Evolutionary conservation across 2,797 vertebrate species (phyloP).

Genomic region (Gambelia wislizenii): DNA sequence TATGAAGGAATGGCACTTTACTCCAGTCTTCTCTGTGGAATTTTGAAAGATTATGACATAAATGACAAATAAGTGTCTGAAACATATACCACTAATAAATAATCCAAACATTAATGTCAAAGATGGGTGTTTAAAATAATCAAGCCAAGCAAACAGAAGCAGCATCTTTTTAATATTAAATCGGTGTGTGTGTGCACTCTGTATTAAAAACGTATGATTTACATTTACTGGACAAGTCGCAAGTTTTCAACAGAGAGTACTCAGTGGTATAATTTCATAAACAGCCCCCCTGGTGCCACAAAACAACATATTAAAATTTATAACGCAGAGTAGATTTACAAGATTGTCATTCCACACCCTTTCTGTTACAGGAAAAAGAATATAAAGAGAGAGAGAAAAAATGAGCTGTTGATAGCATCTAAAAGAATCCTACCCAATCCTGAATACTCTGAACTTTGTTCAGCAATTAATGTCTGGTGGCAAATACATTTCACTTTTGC

Average conservation of each 20-base stretch:
- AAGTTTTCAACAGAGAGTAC: neutral
- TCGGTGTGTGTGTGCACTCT: no score
- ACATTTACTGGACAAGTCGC: neutral
- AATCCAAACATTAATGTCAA: neutral
- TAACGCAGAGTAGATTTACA: neutral
- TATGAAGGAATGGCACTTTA: neutral
- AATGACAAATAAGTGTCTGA: neutral
- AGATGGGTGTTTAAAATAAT: neutral
- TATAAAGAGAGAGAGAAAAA: neutral
- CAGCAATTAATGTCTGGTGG: conserved; percentile 10
- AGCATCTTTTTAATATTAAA: neutral
- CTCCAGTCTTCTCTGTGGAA: neutral
- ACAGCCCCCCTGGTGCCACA: neutral
- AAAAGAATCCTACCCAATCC: neutral
- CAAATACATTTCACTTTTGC: neutral
- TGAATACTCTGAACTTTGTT: neutral
- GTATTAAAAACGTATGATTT: neutral
- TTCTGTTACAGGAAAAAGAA: neutral
- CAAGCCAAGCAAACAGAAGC: neutral
- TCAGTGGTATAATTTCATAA: neutral
- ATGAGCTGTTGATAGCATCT: neutral
- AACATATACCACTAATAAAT: neutral
- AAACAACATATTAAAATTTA: neutral
- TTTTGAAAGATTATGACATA: neutral
- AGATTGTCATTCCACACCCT: rapidly evolving